A percentile compares a stretch with the other conserved stretches of the same genome.
Conservation (phyloP, 1,140 invertebrate species). For the Megalonaias nervosa region DNA sequence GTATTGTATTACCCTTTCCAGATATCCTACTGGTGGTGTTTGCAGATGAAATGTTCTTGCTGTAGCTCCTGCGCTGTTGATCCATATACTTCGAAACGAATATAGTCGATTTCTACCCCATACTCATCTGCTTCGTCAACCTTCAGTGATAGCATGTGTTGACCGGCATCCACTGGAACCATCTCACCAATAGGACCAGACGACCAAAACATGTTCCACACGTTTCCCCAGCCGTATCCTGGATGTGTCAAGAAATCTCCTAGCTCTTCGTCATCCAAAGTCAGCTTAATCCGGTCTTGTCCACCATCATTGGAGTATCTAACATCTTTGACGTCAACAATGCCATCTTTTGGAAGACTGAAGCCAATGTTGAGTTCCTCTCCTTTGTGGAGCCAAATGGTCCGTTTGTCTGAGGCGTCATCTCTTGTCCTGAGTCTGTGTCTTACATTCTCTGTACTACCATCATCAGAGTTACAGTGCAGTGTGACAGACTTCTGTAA, state of each 20-base stretch:
- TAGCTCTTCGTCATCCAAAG: slow-evolving; percentile 21
- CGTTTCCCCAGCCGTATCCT: slow-evolving; percentile 13
- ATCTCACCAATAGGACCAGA: slow-evolving; percentile 24
- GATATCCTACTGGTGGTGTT: slow-evolving; percentile 15
- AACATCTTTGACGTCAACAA: slow-evolving; percentile 29
- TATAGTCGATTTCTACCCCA: slow-evolving; percentile 37
- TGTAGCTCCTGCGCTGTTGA: slow-evolving; percentile 2
- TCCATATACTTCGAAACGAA: slow-evolving; percentile 27
- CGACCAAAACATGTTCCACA: slow-evolving; percentile 30
- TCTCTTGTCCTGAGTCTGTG: slow-evolving; percentile 15
- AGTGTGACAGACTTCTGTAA: too few species aligned
- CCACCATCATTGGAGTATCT: slow-evolving; percentile 44
- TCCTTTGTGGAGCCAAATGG: slow-evolving; percentile 29
- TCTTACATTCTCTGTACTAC: slow-evolving; percentile 17
- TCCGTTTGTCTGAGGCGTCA: slow-evolving; percentile 25
- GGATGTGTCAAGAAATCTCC: slow-evolving; percentile 14
- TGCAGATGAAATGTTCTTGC: slow-evolving; percentile 26
- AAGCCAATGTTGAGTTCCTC: slow-evolving; percentile 34
- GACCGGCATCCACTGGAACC: slow-evolving; percentile 3
- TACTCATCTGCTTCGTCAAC: slow-evolving; percentile 16
- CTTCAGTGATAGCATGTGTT: slow-evolving; percentile 14
- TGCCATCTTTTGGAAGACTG: slow-evolving; percentile 17
- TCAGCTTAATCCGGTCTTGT: slow-evolving; percentile 23
- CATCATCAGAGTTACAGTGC: neutral
- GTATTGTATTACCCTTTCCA: too few species aligned